phyloP scores from a whole-genome alignment of 2,888 invertebrate genomes.

The Caenorhabditis doughertyi region DNA sequence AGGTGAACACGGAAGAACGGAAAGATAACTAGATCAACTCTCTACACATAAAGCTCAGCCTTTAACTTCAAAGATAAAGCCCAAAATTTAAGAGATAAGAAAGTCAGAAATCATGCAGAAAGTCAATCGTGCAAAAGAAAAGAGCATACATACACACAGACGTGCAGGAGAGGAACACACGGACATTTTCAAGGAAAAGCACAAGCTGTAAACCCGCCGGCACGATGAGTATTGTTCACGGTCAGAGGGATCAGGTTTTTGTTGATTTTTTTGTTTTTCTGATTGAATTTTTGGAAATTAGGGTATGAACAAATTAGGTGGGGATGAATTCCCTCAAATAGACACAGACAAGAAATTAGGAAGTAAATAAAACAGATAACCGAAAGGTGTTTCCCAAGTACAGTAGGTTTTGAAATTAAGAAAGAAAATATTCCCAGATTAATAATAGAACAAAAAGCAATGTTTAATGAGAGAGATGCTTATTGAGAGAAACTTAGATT shows the following conservation, averaged over 20 bases:
- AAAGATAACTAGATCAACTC: too few relatives aligned
- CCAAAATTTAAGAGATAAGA: too few relatives aligned
- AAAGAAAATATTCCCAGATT: neutral
- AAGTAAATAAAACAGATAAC: neutral
- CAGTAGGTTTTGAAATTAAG: neutral
- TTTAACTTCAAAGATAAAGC: too few relatives aligned
- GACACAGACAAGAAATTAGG: neutral
- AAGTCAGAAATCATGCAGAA: neutral
- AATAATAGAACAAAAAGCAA: neutral
- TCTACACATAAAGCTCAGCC: too few relatives aligned
- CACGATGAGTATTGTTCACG: slow-evolving; percentile 25
- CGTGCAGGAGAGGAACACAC: neutral
- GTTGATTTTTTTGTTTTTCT: neutral
- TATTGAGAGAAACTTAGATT: too few relatives aligned
- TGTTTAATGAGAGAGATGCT: too few relatives aligned
- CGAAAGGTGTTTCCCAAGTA: neutral
- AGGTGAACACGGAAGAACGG: too few relatives aligned
- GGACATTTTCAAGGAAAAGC: neutral
- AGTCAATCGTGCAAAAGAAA: neutral
- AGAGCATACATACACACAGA: neutral
- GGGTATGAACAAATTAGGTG: too few relatives aligned
- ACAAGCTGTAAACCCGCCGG: slow-evolving; percentile 21
- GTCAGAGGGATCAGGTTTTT: slow-evolving; percentile 31
- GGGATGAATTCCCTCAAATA: too few relatives aligned
- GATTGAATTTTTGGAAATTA: neutral